Evolutionary conservation across 2,113 vertebrate genomes (phyloP), one percentile per base, ranked within the genome.

Genomic region (Chaetops frenatus): DNA sequence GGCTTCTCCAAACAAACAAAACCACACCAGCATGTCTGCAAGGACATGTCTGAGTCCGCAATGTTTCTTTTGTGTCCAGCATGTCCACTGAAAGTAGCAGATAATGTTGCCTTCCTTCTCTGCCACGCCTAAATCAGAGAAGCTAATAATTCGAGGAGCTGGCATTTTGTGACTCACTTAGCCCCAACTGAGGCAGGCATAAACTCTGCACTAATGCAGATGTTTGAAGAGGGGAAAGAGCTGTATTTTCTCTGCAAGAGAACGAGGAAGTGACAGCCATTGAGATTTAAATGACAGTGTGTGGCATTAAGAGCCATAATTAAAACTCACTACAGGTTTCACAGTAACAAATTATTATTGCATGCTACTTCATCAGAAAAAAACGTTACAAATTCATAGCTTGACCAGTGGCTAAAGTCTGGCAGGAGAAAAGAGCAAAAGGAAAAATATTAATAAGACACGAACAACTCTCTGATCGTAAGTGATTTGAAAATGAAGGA

Each of bases 211-310:
- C 62, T 94, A 93, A 91, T 95, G 74, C 66, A 96, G 79, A 74
- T 91, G 79, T 93, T 93, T 96, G 83, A 93, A 96, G 82, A n/a
- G 74, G 71, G 51, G 48, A 81, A 96, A 77, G 56, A 85, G 69
- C 50, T 20, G 9, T 93, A 90, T 94, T 94, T 97, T 89, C 87
- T 97, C 94, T 48, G 53, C 72, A 60, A 77, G 48, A 95, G 74
- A 88, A 88, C 1, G 0, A 69, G 53, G 73, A 92, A 95, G 73
- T 89, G 88, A 96, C 91, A 97, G 92, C 83, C 96, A 96, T 51
- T 92, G 92, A 97, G 88, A 97, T 96, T 97, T 97, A 97, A 97
- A 96, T 83, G 87, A 92, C 90, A 97, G 71, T 5, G 7, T 62
- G 57, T 87, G 76, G 90, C 85, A 94, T 84, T 95, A 97, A 82